Evolutionary conservation across 2,113 vertebrate species (phyloP).

Genomic region (Aegithalos caudatus): DNA sequence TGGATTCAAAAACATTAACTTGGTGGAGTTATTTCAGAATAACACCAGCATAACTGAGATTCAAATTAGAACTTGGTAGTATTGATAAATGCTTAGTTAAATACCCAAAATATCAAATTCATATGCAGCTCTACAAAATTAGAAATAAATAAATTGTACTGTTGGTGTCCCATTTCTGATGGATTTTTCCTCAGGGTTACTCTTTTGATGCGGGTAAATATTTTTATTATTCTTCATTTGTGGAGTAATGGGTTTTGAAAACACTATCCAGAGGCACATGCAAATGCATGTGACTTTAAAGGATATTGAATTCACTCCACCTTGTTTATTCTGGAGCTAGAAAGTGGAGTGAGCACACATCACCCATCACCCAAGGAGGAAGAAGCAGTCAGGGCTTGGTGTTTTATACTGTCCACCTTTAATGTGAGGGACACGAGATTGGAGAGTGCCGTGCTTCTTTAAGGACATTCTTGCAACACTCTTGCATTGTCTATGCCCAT

Average conservation of each 20-base stretch:
- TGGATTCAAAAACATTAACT: background rate
- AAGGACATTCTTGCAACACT: constrained; percentile 47
- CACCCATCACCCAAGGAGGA: background rate
- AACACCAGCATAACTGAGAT: background rate
- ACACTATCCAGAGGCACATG: background rate
- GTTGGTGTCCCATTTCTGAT: background rate
- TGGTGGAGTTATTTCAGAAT: background rate
- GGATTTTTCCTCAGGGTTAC: background rate
- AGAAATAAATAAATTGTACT: background rate
- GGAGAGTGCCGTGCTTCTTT: background rate
- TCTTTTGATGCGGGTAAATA: background rate
- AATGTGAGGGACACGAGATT: background rate
- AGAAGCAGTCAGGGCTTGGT: background rate
- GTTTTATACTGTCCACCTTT: accelerated
- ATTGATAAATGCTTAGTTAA: background rate
- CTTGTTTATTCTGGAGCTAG: background rate
- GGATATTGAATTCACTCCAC: background rate
- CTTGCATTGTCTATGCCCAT: constrained; percentile 24
- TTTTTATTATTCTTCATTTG: constrained; percentile 10
- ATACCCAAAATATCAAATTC: background rate
- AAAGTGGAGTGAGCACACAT: background rate
- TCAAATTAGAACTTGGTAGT: background rate
- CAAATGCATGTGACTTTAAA: background rate
- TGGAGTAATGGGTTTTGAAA: constrained; percentile 1
- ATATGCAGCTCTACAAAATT: background rate